Evolutionary conservation across 2,113 vertebrate species (phyloP), one percentile per base, ranked within the genome.

Genomic region (Podocnemis expansa): DNA sequence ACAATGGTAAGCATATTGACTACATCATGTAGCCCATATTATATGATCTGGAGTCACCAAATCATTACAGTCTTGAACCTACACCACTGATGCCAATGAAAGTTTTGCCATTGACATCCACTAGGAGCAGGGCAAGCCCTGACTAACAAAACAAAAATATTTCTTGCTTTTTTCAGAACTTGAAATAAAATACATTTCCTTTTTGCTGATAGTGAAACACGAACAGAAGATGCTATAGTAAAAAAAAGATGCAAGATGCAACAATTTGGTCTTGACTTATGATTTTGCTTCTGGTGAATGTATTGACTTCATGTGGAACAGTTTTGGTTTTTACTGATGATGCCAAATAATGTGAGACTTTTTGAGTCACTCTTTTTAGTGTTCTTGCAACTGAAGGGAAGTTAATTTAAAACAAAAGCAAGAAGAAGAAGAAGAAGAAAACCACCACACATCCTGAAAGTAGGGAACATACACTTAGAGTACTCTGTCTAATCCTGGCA

Each of bases 121-220:
- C 14, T 21, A 38, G 51, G 22, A 87, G 60, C 41, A 12, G 27
- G 31, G 85, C 82, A 88, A 78, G 3, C 31, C 38, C 22, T 78
- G 0, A 0, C 19, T 1, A 0, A 70, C 89, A 14, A 73, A 78
- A 84, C 89, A 93, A 45, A 2, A 13, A 67, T 70, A 78, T 56
- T n/a, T 2, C 76, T 75, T 56, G 5, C 21, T 45, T 8, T 0
- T 82, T 67, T 83, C n/a, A 88, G 88, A 4, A 4, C 25, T 60
- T 60, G 67, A n/a, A n/a, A n/a, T 88, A 78, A 83, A 85, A 81
- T 2, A 16, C 27, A 82, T 27, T 52, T n/a, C 21, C 47, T 89
- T 8, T 13, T 83, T 21, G 27, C 85, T 51, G 21, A 34, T 3
- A 19, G 8, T 1, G 3, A 27, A 1, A 27, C 2, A 34, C 6